A percentile compares a stretch with the other conserved stretches of the same genome.
These are phyloP conservation scores for Epizoanthus rinbou DNA, from an alignment of 92 coral and sea anemone genomes.

Conservation along the genomic window DNA sequence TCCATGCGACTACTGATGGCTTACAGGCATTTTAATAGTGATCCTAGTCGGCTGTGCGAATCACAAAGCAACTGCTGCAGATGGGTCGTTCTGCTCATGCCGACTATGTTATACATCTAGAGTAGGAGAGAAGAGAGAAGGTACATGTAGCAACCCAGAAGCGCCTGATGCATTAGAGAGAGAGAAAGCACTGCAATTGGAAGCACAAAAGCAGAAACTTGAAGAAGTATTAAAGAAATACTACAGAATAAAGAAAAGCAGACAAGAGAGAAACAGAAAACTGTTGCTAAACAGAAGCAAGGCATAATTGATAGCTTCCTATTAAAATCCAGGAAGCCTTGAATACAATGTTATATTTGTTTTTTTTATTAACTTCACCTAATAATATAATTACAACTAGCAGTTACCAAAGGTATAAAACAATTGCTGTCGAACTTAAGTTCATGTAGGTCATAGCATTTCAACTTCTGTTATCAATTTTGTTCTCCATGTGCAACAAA, in stretches of 20 bases:
- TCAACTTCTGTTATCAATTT: too few relatives aligned
- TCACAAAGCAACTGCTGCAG: conserved; percentile 55
- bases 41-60: conserved; percentile 58
- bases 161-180: conserved; percentile 36
- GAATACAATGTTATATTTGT: too few relatives aligned
- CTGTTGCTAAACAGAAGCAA: too few relatives aligned
- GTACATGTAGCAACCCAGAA: conserved; percentile 33
- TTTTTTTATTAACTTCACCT: too few relatives aligned
- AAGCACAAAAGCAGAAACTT: conserved; percentile 31
- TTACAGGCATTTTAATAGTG: conserved; percentile 18
- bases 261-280: background rate
- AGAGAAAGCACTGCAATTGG: conserved; percentile 41
- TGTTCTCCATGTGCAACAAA: too few relatives aligned
- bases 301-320: too few relatives aligned
- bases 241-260: conserved; percentile 36
- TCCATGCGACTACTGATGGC: too few relatives aligned
- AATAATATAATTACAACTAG: too few relatives aligned
- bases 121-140: conserved; percentile 48
- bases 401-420: too few relatives aligned
- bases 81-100: conserved; percentile 57
- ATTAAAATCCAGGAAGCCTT: too few relatives aligned
- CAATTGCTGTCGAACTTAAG: too few relatives aligned
- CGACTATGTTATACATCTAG: conserved; percentile 45
- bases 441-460: too few relatives aligned
- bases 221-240: conserved; percentile 36